phyloP scores from a whole-genome alignment of 2,113 vertebrate genomes.

The Ginglymostoma cirratum region DNA sequence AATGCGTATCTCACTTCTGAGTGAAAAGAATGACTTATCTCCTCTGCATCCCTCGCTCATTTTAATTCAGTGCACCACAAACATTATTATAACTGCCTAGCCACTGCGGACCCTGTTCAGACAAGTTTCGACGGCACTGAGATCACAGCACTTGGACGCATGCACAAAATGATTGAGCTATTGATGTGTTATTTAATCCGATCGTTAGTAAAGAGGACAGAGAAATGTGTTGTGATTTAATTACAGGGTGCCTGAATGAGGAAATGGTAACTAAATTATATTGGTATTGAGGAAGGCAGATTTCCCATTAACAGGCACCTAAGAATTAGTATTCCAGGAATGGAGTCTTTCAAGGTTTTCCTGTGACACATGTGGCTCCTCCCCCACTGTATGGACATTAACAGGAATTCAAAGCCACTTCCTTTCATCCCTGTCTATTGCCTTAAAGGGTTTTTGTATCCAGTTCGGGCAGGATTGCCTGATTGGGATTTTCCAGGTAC shows the following conservation, averaged over 20 bases:
- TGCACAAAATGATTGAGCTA: neutral
- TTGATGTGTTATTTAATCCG: neutral
- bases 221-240: conserved; percentile 18
- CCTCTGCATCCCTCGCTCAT: neutral
- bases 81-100: neutral
- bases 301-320: neutral
- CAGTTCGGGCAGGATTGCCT: neutral
- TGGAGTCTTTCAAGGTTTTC: neutral
- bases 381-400: neutral
- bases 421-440: neutral
- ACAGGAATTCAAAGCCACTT: neutral
- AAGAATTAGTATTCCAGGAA: neutral
- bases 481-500: too few relatives aligned
- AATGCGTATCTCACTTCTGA: neutral
- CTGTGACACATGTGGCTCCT: neutral
- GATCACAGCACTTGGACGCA: neutral
- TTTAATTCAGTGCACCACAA: neutral
- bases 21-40: neutral
- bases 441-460: too few relatives aligned
- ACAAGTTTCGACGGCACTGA: neutral
- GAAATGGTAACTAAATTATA: conserved; percentile 6
- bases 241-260: neutral
- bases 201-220: neutral
- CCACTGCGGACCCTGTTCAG: too few relatives aligned
- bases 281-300: neutral